A percentile compares a stretch with the other conserved stretches of the same genome.
Conservation (phyloP, 1,140 invertebrate genomes). For the Drosophila ficusphila region DNA sequence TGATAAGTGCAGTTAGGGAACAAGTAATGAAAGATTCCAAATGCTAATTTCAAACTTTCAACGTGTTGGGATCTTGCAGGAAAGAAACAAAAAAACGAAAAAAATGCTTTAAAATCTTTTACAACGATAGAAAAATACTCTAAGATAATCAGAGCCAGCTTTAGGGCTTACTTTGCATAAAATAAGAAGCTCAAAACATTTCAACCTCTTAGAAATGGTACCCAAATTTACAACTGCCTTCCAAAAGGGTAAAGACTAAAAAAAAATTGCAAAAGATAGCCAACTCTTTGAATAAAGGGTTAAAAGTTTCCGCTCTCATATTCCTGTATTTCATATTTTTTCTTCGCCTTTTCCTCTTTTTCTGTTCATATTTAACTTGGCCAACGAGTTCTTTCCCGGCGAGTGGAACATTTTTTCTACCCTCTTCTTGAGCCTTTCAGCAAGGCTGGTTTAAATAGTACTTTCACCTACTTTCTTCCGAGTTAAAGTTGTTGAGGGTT, state of each 20-base stretch:
- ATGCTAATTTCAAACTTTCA: conserved; percentile 71
- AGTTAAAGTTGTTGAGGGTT: conserved; percentile 61
- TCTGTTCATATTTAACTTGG: conserved; percentile 52
- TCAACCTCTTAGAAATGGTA: background rate
- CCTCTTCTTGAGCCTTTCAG: conserved; percentile 43
- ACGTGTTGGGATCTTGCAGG: conserved; percentile 38
- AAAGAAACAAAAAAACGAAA: conserved; percentile 16
- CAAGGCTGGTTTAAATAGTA: conserved; percentile 71
- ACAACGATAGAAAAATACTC: conserved; percentile 9
- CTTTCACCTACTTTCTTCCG: conserved; percentile 65
- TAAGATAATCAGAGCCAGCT: background rate
- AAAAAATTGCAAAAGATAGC: conserved; percentile 40
- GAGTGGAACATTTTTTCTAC: conserved; percentile 27
- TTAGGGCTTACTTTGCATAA: background rate
- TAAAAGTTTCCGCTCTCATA: conserved; percentile 61
- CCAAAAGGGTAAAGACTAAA: conserved; percentile 2
- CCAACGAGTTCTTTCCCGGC: conserved; percentile 10
- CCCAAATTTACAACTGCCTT: conserved; percentile 19
- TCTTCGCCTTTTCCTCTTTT: conserved; percentile 9
- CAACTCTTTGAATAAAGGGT: conserved; percentile 64
- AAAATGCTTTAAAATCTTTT: background rate
- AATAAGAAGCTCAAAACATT: background rate
- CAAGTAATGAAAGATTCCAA: conserved; percentile 6
- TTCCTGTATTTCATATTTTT: conserved; percentile 19
- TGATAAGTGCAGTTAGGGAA: conserved; percentile 6